phyloP scores from a whole-genome alignment of 2,113 vertebrate species.

The Lepidothrix coronata region DNA sequence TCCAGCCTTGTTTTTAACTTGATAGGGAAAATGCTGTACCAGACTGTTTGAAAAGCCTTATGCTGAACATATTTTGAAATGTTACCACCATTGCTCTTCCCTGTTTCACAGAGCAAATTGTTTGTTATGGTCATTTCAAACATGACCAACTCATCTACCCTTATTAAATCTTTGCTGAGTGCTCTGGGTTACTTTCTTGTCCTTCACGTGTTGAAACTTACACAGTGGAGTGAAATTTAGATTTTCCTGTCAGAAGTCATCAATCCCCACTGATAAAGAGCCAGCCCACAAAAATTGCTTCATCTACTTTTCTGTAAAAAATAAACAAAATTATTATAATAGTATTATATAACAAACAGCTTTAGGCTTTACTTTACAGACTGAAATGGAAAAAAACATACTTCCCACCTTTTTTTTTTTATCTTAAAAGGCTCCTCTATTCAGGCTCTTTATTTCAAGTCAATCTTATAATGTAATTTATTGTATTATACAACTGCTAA shows the following conservation, averaged over 20 bases:
- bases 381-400: not conserved
- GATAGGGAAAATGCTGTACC: not conserved
- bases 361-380: not conserved
- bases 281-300: not conserved
- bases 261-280: not conserved
- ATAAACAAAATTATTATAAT: not conserved
- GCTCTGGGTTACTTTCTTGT: not conserved
- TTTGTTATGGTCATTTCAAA: not conserved
- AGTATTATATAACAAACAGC: not conserved
- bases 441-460: not conserved
- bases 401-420: not conserved
- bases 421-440: not conserved
- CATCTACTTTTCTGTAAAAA: not conserved
- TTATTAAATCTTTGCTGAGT: not conserved
- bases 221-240: not conserved
- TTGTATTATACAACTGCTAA: not conserved
- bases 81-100: not conserved
- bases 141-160: rapidly evolving
- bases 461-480: not conserved
- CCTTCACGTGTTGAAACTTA: not conserved
- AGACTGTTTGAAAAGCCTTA: not conserved
- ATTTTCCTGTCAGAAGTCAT: not conserved
- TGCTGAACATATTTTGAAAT: not conserved
- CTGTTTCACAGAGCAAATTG: not conserved
- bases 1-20: not conserved